Percentiles rank a stretch among this genome's conserved stretches.
Conservation (phyloP, 2,888 invertebrate species). For the Eucera pruinosa region DNA sequence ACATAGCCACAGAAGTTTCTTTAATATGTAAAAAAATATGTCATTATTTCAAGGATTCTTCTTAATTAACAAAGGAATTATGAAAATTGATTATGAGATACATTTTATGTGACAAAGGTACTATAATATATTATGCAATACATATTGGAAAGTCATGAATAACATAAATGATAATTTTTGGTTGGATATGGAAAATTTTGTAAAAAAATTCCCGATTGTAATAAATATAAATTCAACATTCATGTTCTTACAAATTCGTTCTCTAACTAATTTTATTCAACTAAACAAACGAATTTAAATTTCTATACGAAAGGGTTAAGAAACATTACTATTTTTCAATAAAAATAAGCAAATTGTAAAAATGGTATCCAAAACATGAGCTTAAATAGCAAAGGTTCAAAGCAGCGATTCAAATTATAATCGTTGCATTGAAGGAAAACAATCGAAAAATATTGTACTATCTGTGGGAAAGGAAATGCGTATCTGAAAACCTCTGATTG, state of each 20-base stretch:
- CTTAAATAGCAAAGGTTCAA: conserved; percentile 19
- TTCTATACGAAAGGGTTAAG: conserved; percentile 25
- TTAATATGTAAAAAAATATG: not conserved
- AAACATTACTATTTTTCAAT: not conserved
- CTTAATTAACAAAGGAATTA: too few relatives aligned
- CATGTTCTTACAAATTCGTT: too few relatives aligned
- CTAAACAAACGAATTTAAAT: not conserved
- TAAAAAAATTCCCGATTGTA: too few relatives aligned
- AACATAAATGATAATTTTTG: too few relatives aligned
- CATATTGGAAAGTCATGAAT: too few relatives aligned
- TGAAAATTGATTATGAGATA: too few relatives aligned
- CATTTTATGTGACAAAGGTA: too few relatives aligned
- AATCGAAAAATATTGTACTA: conserved; percentile 5
- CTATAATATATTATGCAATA: too few relatives aligned
- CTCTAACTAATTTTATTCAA: not conserved
- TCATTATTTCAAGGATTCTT: not conserved
- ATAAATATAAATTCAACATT: too few relatives aligned
- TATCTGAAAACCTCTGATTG: conserved; percentile 10
- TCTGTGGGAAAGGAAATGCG: not conserved
- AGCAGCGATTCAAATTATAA: not conserved
- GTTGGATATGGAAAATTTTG: too few relatives aligned
- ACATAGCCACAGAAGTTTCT: not conserved
- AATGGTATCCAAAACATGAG: conserved; percentile 20
- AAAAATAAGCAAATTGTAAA: not conserved
- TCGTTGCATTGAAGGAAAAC: not conserved